These are phyloP conservation scores for Alcedo atthis DNA, from an alignment of 2,797 vertebrate species.

Conservation along the genomic window DNA sequence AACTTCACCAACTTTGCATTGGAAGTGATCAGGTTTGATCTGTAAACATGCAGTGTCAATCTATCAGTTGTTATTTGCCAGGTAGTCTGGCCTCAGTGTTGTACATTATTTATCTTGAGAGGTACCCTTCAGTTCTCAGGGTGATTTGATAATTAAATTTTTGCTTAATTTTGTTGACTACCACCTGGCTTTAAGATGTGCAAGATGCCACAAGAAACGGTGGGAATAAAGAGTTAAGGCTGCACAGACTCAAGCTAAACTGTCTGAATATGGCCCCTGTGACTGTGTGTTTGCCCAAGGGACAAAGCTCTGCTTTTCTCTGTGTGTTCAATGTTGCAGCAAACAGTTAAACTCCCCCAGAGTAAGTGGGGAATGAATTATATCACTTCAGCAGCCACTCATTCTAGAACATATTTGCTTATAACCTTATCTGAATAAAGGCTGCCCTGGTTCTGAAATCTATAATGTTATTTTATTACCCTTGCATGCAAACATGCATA, in stretches of 20 bases:
- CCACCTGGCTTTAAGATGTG: background rate
- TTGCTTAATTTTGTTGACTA: background rate
- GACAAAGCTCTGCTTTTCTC: background rate
- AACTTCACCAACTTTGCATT: background rate
- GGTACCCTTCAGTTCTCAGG: background rate
- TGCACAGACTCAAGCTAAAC: background rate
- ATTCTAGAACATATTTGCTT: slow-evolving; percentile 30
- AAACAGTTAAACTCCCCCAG: slow-evolving; percentile 19
- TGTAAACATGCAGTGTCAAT: background rate
- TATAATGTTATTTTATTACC: slow-evolving; percentile 61
- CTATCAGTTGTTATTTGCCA: background rate
- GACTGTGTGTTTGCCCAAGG: background rate
- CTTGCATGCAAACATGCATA: slow-evolving; percentile 44
- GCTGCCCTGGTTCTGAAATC: slow-evolving; percentile 51
- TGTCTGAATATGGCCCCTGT: too few relatives aligned
- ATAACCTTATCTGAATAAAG: slow-evolving; percentile 52
- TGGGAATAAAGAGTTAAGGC: background rate
- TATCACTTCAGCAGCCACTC: slow-evolving; percentile 27
- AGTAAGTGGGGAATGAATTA: background rate
- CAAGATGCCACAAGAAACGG: background rate
- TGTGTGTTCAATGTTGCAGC: background rate
- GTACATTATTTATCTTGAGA: background rate
- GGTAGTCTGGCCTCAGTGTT: background rate
- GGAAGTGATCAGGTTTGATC: background rate
- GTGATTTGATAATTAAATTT: background rate